Conservation (phyloP, 2,113 vertebrate species). For the Rhineura floridana region DNA sequence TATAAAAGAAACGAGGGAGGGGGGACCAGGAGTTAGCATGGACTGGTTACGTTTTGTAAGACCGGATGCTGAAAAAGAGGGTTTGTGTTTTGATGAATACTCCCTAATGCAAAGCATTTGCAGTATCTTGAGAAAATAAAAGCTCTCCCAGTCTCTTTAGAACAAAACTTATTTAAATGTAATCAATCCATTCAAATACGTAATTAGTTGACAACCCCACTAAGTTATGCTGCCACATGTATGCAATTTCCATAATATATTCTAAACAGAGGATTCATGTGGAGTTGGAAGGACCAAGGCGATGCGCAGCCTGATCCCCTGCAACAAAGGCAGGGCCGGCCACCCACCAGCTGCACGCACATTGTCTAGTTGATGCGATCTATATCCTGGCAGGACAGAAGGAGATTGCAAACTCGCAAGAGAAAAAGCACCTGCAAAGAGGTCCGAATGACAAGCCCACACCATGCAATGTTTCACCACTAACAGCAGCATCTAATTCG, state of each 20-base stretch:
- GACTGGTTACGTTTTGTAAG: background rate
- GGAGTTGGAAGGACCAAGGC: background rate
- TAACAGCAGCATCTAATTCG: background rate
- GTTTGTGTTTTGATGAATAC: background rate
- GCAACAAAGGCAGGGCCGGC: background rate
- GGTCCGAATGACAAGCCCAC: background rate
- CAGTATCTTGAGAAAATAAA: background rate
- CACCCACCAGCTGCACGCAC: background rate
- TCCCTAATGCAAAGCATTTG: background rate
- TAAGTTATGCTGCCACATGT: background rate
- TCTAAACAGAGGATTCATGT: background rate
- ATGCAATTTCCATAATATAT: background rate
- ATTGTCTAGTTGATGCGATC: background rate
- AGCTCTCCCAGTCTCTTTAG: background rate
- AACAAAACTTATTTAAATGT: background rate
- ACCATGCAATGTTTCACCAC: background rate
- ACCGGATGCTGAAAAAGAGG: background rate
- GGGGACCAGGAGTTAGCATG: background rate
- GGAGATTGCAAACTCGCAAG: background rate
- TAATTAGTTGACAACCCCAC: background rate
- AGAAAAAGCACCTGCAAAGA: background rate
- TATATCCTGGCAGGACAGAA: no score
- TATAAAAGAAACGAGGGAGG: background rate
- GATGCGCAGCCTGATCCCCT: background rate
- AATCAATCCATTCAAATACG: background rate